These are phyloP conservation scores for Zelleria hepariella DNA, from an alignment of 2,888 invertebrate species.

Conservation along the genomic window DNA sequence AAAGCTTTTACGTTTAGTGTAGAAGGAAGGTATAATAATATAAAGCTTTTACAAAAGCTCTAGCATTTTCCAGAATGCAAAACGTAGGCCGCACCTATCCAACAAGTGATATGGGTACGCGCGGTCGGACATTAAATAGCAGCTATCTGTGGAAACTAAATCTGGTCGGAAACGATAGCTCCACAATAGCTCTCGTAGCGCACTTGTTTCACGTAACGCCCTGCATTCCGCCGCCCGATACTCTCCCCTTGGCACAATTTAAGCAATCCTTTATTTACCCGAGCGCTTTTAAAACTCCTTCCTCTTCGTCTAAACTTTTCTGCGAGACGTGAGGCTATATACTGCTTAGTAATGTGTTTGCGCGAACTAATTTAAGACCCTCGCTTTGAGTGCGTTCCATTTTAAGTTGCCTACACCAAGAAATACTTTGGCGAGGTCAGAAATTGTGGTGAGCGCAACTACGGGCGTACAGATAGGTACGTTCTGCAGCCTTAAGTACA, in stretches of 20 bases:
- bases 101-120: conserved; percentile 30
- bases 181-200: conserved; percentile 39
- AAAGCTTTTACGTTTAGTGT: too few species aligned
- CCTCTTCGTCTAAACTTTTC: conserved; percentile 3
- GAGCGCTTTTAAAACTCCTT: conserved; percentile 7
- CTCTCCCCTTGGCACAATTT: conserved; percentile 19
- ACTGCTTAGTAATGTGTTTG: conserved; percentile 5
- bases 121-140: conserved; percentile 43
- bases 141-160: conserved; percentile 48
- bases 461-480: neutral
- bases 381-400: neutral
- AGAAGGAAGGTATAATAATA: too few species aligned
- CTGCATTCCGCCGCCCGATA: conserved; percentile 35
- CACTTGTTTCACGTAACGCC: conserved; percentile 55
- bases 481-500: neutral
- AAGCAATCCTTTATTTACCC: conserved; percentile 10
- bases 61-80: neutral
- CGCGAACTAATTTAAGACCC: conserved; percentile 5
- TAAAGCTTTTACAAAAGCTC: neutral
- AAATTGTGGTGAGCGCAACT: neutral
- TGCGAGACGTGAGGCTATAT: conserved; percentile 4
- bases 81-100: neutral
- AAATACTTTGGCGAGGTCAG: neutral
- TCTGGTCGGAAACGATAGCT: conserved; percentile 41
- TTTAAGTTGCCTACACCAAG: neutral